phyloP scores from a whole-genome alignment of 2,888 invertebrate species.

The Rhingia campestris region DNA sequence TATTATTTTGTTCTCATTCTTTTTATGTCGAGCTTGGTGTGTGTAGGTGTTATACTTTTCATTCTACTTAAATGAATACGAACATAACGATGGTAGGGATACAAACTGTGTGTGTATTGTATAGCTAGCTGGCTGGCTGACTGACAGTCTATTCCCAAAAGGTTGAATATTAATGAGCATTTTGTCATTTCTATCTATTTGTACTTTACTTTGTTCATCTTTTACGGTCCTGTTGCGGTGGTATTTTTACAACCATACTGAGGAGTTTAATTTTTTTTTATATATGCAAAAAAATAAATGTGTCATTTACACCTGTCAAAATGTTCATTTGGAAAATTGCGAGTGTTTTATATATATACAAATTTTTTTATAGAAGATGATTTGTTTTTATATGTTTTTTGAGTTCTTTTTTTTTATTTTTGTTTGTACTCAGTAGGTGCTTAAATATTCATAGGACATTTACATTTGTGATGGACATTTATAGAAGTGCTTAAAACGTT shows the following conservation, averaged over 20 bases:
- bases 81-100: constrained; percentile 13
- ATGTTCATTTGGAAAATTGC: neutral
- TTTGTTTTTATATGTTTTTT: neutral
- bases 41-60: neutral
- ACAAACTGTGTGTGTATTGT: constrained; percentile 34
- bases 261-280: constrained; percentile 4
- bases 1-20: constrained; percentile 3
- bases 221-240: neutral
- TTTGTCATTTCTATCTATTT: constrained; percentile 55
- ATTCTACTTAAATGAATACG: constrained; percentile 10
- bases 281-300: neutral
- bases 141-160: constrained; percentile 53
- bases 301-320: constrained; percentile 40
- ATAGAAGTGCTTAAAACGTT: too few relatives aligned
- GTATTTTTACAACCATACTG: neutral
- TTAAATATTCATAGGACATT: neutral
- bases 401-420: constrained; percentile 1
- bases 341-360: neutral
- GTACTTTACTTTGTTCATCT: constrained; percentile 36
- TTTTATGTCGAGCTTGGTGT: neutral
- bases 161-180: constrained; percentile 55
- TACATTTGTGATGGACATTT: too few relatives aligned
- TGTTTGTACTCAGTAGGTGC: neutral
- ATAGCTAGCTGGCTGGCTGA: constrained; percentile 20
- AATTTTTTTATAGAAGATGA: neutral